Base-by-base conservation (phyloP, 2,113 vertebrate species). In the Thunnus maccoyii region DNA sequence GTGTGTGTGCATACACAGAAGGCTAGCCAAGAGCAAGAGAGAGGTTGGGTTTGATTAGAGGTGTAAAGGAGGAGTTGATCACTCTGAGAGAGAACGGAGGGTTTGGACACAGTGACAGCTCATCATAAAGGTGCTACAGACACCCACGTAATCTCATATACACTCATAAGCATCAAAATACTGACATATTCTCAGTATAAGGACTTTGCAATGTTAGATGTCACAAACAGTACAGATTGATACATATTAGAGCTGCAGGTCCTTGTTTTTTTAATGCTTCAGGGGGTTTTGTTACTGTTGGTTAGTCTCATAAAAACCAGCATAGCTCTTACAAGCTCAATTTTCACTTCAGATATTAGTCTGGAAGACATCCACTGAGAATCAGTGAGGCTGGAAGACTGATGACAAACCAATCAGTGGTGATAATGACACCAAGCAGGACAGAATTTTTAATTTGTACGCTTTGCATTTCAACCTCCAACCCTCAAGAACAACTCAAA, bases 31-130 rank as follows among this genome's bases (percentile, higher is more conserved):
- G 61, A 69, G 52, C 44, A 44, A 55, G 44, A 60, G 8, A 47
- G 41, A 78, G 17, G 18, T 61, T 62, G 50, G 36, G 66, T 57
- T 86, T 84, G 55, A 79, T 88, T 41, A 41, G 36, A 36, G 36
- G 36, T 8, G 36, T 36, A 36, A 8, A 36, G 36, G 36, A 41
- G 9, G 36, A 41, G 36, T 7, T 41, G 36, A 41, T 9, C 36
- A 12, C 25, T 41, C 30, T 20, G 50, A 27, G 51, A 50, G 52
- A 36, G 66, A 36, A 54, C 51, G 27, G 11, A 63, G 9, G 46
- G 22, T 72, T 46, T 54, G 52, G 32, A 74, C 15, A 58, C 18
- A 9, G 13, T 18, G 16, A 64, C 14, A 30, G 15, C 22, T 57
- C 44, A 51, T 41, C 30, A 50, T 1, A 0, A 57, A 64, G 51